Conservation (phyloP, 2,797 vertebrate genomes). For the Ficedula albicollis region DNA sequence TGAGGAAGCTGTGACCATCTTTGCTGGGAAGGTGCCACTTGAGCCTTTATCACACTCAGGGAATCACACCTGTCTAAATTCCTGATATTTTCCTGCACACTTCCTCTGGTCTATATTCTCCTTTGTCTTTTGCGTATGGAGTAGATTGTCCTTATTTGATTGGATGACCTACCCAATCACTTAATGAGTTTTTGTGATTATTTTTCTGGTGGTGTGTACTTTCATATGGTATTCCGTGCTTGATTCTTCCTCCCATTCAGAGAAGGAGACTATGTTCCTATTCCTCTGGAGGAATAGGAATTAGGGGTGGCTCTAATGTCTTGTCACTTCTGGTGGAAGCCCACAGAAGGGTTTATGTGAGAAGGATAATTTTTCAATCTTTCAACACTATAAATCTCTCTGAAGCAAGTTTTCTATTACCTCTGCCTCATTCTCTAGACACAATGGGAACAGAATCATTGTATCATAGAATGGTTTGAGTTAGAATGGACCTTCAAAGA, state of each 20-base stretch:
- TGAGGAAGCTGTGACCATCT: background rate
- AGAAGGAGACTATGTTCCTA: background rate
- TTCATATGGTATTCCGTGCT: background rate
- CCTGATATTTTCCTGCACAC: background rate
- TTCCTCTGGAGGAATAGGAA: background rate
- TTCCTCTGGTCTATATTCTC: background rate
- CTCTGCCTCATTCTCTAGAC: background rate
- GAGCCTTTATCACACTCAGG: background rate
- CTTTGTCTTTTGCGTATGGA: background rate
- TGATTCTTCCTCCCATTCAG: background rate
- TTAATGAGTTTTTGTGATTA: background rate
- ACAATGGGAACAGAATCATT: background rate
- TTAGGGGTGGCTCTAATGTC: background rate
- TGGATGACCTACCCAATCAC: background rate
- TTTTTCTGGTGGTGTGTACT: background rate
- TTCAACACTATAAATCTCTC: background rate
- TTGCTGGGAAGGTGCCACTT: background rate
- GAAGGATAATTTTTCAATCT: background rate
- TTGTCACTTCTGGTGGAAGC: background rate
- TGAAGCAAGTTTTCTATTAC: background rate
- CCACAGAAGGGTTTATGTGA: background rate
- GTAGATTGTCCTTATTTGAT: background rate
- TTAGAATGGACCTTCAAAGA: background rate
- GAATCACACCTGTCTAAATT: background rate
- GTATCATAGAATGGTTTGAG: background rate